These are phyloP conservation scores for Diadumene lineata DNA, from an alignment of 92 coral and sea anemone genomes.

Conservation along the genomic window DNA sequence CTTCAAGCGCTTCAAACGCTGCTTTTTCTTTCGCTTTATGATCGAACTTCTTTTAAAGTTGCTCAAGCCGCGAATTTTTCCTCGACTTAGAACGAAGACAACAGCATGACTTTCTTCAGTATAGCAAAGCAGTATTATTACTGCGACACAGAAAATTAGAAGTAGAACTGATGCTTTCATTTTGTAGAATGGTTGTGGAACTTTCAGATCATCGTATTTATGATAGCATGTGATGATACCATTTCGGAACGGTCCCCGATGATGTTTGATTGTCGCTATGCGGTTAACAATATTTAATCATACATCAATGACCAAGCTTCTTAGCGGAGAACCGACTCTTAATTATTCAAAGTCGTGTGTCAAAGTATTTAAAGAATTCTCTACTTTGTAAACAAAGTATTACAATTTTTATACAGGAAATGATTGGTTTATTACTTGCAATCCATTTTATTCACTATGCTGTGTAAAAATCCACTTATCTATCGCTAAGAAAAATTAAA, in stretches of 20 bases:
- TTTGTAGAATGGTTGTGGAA: neutral
- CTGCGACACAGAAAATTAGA: constrained; percentile 23
- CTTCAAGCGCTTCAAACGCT: neutral
- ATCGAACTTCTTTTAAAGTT: neutral
- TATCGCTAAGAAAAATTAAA: neutral
- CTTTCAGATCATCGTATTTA: neutral
- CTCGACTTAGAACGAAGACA: constrained; percentile 65
- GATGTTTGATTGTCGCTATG: constrained; percentile 10
- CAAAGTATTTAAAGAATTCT: constrained; percentile 34
- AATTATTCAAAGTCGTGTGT: constrained; percentile 38
- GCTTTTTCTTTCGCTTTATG: constrained; percentile 4
- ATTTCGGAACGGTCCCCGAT: constrained; percentile 21
- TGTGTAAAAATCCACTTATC: neutral
- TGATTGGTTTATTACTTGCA: neutral
- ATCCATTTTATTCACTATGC: neutral
- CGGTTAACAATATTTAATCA: constrained; percentile 29
- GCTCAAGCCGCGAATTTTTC: constrained; percentile 30
- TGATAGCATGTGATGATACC: neutral
- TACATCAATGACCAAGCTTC: constrained; percentile 26
- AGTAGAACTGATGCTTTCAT: constrained; percentile 56
- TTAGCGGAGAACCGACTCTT: constrained; percentile 19
- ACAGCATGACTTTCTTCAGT: constrained; percentile 71
- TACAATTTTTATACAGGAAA: constrained; percentile 32
- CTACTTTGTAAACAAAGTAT: constrained; percentile 23
- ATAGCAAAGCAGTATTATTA: constrained; percentile 51